Evolutionary conservation across 2,888 invertebrate genomes (phyloP).

Genomic region (Drosophila austrosaltans): DNA sequence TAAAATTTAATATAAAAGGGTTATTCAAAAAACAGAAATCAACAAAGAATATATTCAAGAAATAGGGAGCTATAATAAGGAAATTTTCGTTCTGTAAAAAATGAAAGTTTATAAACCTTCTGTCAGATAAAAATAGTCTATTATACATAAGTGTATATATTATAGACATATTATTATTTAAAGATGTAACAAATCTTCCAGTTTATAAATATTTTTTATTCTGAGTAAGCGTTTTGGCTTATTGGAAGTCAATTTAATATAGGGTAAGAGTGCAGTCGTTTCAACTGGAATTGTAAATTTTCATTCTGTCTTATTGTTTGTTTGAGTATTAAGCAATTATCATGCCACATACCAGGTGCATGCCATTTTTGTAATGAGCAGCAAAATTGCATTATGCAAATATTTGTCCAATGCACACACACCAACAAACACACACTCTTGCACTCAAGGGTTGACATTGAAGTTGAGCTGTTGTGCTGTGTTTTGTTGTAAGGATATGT

Average conservation of each 20-base stretch:
- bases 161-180: too few species aligned
- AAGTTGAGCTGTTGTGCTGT: constrained; percentile 15
- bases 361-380: constrained; percentile 9
- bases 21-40: too few species aligned
- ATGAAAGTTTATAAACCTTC: too few species aligned
- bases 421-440: not conserved
- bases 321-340: constrained; percentile 58
- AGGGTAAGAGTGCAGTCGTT: not conserved
- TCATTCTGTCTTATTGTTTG: constrained; percentile 22
- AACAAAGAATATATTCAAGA: not conserved
- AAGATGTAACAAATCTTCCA: too few species aligned
- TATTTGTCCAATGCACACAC: constrained; percentile 48
- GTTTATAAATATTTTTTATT: too few species aligned
- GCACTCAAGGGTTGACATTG: constrained; percentile 42
- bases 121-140: too few species aligned
- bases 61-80: not conserved
- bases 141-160: too few species aligned
- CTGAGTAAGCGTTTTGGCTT: too few species aligned
- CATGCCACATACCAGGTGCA: constrained; percentile 12
- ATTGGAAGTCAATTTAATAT: not conserved
- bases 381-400: constrained; percentile 56
- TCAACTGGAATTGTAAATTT: not conserved
- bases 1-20: too few species aligned
- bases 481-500: constrained; percentile 31
- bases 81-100: too few species aligned